Conservation (phyloP, 2,888 invertebrate genomes). For the Limnephilus auricula region DNA sequence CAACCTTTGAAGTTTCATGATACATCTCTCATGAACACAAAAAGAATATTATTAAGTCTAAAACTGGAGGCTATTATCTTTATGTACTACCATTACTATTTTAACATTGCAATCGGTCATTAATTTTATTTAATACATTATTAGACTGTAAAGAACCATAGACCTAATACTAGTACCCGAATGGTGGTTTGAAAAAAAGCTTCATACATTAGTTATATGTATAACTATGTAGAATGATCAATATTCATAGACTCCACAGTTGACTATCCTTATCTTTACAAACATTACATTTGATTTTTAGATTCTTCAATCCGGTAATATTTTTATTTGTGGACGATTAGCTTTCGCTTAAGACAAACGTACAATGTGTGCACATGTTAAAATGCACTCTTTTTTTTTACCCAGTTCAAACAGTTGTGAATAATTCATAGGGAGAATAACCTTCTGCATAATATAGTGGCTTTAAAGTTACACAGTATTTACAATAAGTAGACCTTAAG, state of each 20-base stretch:
- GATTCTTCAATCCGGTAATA: not conserved
- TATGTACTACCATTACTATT: not conserved
- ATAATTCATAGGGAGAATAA: too few species aligned
- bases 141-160: constrained; percentile 10
- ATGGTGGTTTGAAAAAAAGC: not conserved
- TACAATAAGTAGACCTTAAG: not conserved
- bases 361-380: too few species aligned
- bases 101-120: constrained; percentile 1
- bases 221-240: not conserved
- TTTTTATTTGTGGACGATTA: not conserved
- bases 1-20: not conserved
- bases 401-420: too few species aligned
- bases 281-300: too few species aligned
- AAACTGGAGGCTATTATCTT: not conserved
- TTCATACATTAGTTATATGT: not conserved
- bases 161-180: not conserved
- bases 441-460: too few species aligned
- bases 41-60: not conserved
- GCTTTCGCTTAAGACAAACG: too few species aligned
- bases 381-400: too few species aligned
- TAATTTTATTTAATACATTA: not conserved
- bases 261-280: too few species aligned
- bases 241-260: not conserved
- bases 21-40: not conserved
- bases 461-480: too few species aligned